Percentiles rank a stretch among this genome's conserved stretches.
These are phyloP conservation scores for Dendrolimus kikuchii DNA, from an alignment of 1,140 invertebrate species.

Conservation along the genomic window DNA sequence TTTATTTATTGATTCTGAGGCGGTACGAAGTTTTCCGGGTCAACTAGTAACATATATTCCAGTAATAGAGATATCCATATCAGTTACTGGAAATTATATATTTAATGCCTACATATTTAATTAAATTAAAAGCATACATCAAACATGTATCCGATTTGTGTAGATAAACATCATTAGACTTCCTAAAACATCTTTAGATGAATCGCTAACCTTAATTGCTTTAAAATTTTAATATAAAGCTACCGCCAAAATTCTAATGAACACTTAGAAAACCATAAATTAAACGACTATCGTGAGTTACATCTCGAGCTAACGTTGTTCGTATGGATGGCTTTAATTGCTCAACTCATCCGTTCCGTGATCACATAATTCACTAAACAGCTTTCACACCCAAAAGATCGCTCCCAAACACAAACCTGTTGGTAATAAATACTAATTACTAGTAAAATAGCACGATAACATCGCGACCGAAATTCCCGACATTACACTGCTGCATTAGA, in stretches of 20 bases:
- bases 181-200: not conserved
- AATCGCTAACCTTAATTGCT: no score
- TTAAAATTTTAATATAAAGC: no score
- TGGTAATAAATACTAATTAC: conserved; percentile 69
- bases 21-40: no score
- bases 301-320: conserved; percentile 34
- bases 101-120: no score
- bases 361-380: conserved; percentile 52
- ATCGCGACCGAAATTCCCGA: conserved; percentile 53
- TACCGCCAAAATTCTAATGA: no score
- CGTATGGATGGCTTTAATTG: conserved; percentile 55
- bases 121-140: not conserved
- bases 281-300: conserved; percentile 30
- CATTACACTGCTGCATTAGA: conserved; percentile 35
- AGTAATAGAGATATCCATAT: no score
- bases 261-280: not conserved
- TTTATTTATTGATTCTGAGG: no score
- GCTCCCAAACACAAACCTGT: conserved; percentile 24
- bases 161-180: conserved; percentile 18
- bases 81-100: no score
- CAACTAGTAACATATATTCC: no score
- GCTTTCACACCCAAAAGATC: conserved; percentile 41
- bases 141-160: conserved; percentile 53
- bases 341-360: conserved; percentile 45
- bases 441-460: conserved; percentile 62